Evolutionary conservation across 1,140 invertebrate species (phyloP).

Genomic region (Planococcus citri): DNA sequence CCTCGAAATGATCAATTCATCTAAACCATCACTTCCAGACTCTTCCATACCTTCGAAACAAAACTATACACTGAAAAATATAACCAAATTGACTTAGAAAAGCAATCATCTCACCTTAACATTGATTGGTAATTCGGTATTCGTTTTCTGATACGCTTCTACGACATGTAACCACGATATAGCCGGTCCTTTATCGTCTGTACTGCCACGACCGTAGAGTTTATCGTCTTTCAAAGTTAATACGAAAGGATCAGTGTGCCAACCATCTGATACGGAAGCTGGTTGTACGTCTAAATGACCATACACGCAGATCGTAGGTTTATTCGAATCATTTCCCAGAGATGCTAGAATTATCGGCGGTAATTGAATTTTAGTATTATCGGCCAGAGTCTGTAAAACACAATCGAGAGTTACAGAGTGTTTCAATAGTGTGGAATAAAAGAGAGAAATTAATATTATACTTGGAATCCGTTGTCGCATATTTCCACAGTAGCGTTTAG

Average conservation of each 20-base stretch:
- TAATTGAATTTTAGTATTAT: slow-evolving; percentile 57
- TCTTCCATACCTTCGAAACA: slow-evolving; percentile 99
- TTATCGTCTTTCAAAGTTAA: slow-evolving; percentile 80
- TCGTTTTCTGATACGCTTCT: slow-evolving; percentile 67
- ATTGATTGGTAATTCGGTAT: slow-evolving; percentile 70
- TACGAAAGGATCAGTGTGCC: slow-evolving; percentile 89
- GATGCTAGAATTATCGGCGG: slow-evolving; percentile 80
- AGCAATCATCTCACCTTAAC: slow-evolving; percentile 51
- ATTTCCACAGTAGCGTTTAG: slow-evolving; percentile 65
- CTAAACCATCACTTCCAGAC: slow-evolving; percentile 86
- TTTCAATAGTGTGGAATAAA: background rate
- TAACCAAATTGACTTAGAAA: background rate
- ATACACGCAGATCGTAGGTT: slow-evolving; percentile 88
- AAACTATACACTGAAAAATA: slow-evolving; percentile 49
- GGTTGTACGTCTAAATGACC: slow-evolving; percentile 98
- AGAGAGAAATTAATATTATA: slow-evolving; percentile 26
- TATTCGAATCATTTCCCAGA: slow-evolving; percentile 69
- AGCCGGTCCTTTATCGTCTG: slow-evolving; percentile 89
- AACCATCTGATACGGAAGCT: slow-evolving; percentile 80
- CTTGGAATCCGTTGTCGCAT: slow-evolving; percentile 65
- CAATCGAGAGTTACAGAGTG: background rate
- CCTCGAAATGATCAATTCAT: slow-evolving; percentile 61
- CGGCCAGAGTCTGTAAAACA: slow-evolving; percentile 46
- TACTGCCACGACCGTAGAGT: slow-evolving; percentile 80
- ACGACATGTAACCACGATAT: slow-evolving; percentile 91